These are phyloP conservation scores for Microctenopoma lineatum DNA, from an alignment of 2,797 vertebrate species.

Conservation along the genomic window DNA sequence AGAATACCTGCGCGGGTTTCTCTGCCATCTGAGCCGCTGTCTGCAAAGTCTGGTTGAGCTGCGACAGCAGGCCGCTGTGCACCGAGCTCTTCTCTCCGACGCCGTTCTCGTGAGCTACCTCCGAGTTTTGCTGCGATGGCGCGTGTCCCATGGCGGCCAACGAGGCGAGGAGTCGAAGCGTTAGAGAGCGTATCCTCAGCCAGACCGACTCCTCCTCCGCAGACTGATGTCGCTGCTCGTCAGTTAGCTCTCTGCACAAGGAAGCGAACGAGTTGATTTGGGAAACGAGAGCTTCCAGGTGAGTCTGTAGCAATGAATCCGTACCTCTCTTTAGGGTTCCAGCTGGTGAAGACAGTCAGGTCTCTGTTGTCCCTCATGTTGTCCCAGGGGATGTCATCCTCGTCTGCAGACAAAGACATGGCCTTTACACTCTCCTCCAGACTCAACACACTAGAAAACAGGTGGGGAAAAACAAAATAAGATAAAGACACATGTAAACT, in stretches of 20 bases:
- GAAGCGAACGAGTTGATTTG: neutral
- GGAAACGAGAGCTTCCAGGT: too few species aligned
- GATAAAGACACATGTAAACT: neutral
- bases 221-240: slow-evolving; percentile 88
- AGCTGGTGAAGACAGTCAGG: slow-evolving; percentile 93
- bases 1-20: slow-evolving; percentile 67
- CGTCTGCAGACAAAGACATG: slow-evolving; percentile 95
- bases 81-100: slow-evolving; percentile 86
- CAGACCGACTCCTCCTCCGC: slow-evolving; percentile 93
- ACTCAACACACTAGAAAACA: slow-evolving; percentile 75
- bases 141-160: slow-evolving; percentile 84
- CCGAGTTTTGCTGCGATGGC: slow-evolving; percentile 87
- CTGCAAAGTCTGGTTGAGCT: slow-evolving; percentile 87
- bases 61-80: slow-evolving; percentile 84
- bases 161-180: slow-evolving; percentile 88
- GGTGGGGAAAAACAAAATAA: slow-evolving; percentile 4
- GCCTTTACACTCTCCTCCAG: slow-evolving; percentile 96
- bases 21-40: slow-evolving; percentile 86
- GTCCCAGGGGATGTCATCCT: slow-evolving; percentile 97
- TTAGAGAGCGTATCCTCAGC: slow-evolving; percentile 92
- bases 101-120: slow-evolving; percentile 90
- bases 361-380: slow-evolving; percentile 94
- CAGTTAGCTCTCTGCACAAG: slow-evolving; percentile 85
- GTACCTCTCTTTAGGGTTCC: slow-evolving; percentile 93
- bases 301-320: rapidly evolving